phyloP scores from a whole-genome alignment of 2,888 invertebrate species.

The Nymphalis urticae region DNA sequence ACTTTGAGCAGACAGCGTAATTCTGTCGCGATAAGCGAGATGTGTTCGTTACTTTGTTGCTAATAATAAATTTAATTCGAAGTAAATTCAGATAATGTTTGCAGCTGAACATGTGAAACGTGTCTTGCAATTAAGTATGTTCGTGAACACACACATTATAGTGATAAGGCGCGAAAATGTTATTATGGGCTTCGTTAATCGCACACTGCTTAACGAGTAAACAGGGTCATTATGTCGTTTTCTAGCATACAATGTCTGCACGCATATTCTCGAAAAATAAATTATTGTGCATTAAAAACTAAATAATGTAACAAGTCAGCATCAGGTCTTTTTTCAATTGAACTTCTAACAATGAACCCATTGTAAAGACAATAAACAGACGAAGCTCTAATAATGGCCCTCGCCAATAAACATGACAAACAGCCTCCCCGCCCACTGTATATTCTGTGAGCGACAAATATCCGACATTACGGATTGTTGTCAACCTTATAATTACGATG shows the following conservation, averaged over 20 bases:
- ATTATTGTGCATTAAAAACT: too few relatives aligned
- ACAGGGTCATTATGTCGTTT: too few relatives aligned
- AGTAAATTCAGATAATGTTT: background rate
- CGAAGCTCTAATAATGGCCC: slow-evolving; percentile 1
- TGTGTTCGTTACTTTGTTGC: background rate
- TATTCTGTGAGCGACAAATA: slow-evolving; percentile 10
- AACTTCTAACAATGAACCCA: too few relatives aligned
- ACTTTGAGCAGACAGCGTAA: background rate
- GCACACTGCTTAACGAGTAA: too few relatives aligned
- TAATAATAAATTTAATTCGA: background rate
- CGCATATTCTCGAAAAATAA: too few relatives aligned
- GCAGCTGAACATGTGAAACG: background rate
- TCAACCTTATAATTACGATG: background rate
- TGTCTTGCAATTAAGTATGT: too few relatives aligned
- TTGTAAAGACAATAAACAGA: slow-evolving; percentile 10
- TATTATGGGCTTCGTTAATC: too few relatives aligned
- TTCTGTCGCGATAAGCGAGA: background rate
- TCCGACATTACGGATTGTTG: background rate
- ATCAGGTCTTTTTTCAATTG: background rate
- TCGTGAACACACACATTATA: too few relatives aligned
- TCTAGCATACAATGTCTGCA: too few relatives aligned
- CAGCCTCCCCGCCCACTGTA: slow-evolving; percentile 14
- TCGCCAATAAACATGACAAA: slow-evolving; percentile 1
- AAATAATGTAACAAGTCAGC: too few relatives aligned
- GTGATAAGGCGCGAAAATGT: too few relatives aligned